Evolutionary conservation across 2,113 vertebrate species (phyloP), one percentile per base, ranked within the genome.

Genomic region (Ceyx cyanopectus): DNA sequence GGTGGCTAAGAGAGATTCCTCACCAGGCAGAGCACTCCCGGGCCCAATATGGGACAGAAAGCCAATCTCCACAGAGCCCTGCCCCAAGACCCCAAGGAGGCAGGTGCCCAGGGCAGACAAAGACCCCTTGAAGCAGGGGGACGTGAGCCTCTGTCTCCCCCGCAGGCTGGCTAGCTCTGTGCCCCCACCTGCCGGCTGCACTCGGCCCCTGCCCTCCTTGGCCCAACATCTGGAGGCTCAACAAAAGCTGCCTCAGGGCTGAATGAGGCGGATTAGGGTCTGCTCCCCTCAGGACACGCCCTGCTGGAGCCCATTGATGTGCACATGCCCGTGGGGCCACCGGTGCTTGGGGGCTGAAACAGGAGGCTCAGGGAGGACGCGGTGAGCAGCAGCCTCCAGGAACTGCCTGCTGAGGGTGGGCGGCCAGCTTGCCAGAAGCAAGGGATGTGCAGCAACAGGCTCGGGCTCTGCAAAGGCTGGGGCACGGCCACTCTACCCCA

Each of bases 311-410:
- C 81, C 87, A 94, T 91, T 97, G 89, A 96, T 92, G 94, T 95
- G 92, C 91, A 96, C 92, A 96, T 96, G 87, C 57, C 85, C 70
- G 15, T 58, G 85, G 82, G 91, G 90, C 88, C 88, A 1, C 65
- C 32, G 34, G 74, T 4, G 24, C 61, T 29, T 10, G 72, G 51
- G 79, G 82, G 75, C 32, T 58, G 30, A 45, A 65, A 16, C 16
- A 30, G 34, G 41, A 56, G 20, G 63, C 57, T 50, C 14, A 57
- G 51, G 57, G 32, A 77, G 22, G 18, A 48, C 68, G 22, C 4
- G 18, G 51, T 1, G 5, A 69, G 65, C 72, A 45, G 65, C 43
- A 51, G 53, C 37, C 17, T 2, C 7, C 51, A 34, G 37, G 21
- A 43, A 27, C 2, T 11, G n/a, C n/a, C 10, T 3, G 22, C 58